phyloP scores from a whole-genome alignment of 2,797 vertebrate genomes.

The Notolepis coatsorum region DNA sequence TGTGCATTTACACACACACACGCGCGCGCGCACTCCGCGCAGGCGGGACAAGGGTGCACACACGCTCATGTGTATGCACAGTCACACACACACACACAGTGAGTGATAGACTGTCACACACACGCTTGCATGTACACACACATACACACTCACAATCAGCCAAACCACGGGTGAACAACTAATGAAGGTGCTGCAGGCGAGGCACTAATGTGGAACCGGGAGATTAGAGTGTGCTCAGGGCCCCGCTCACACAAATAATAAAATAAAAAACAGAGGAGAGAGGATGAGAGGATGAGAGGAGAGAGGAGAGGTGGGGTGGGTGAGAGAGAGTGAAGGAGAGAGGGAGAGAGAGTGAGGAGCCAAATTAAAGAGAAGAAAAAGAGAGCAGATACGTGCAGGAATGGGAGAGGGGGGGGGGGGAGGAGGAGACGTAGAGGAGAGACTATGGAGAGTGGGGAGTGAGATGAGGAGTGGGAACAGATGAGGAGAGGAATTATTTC shows the following conservation, averaged over 20 bases:
- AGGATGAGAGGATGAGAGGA: slow-evolving; percentile 54
- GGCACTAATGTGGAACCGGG: slow-evolving; percentile 79
- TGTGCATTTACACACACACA: too few relatives aligned
- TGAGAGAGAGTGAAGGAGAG: slow-evolving; percentile 36
- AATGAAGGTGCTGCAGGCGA: slow-evolving; percentile 82
- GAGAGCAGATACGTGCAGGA: not conserved
- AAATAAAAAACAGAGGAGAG: slow-evolving; percentile 49
- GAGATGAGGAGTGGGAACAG: slow-evolving; percentile 9
- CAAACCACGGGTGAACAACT: slow-evolving; percentile 69
- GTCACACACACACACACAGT: not conserved
- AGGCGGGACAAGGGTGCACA: too few relatives aligned
- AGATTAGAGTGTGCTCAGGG: slow-evolving; percentile 83
- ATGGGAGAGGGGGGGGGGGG: slow-evolving; percentile 9
- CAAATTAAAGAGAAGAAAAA: slow-evolving; percentile 56
- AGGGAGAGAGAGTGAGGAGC: slow-evolving; percentile 47
- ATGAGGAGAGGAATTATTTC: slow-evolving; percentile 53
- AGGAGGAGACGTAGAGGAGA: slow-evolving; percentile 13
- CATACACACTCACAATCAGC: slow-evolving; percentile 10
- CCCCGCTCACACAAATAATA: slow-evolving; percentile 74
- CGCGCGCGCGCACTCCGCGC: too few relatives aligned
- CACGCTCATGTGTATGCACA: not conserved
- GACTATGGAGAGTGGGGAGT: slow-evolving; percentile 25
- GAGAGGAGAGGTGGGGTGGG: slow-evolving; percentile 55
- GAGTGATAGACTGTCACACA: not conserved
- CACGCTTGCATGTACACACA: not conserved